phyloP scores from a whole-genome alignment of 2,113 vertebrate genomes.

The Chrysemys picta region DNA sequence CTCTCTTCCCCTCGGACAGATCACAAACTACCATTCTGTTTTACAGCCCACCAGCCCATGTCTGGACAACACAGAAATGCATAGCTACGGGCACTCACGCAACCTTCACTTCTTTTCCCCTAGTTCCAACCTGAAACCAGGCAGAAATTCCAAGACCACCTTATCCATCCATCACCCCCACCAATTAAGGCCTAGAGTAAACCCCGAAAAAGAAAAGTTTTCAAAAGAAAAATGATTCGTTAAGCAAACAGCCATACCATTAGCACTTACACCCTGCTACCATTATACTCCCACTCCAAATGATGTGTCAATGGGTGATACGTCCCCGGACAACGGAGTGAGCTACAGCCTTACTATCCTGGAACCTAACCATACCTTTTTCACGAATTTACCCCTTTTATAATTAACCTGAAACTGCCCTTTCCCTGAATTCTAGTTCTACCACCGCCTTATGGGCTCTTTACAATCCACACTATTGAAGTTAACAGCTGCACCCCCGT shows the following conservation, averaged over 20 bases:
- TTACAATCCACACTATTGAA: too few relatives aligned
- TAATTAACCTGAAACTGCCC: neutral
- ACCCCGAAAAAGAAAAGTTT: too few relatives aligned
- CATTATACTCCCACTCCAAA: neutral
- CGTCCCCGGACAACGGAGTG: neutral
- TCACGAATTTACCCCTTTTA: neutral
- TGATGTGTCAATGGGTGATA: neutral
- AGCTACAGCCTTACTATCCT: neutral
- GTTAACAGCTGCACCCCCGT: neutral
- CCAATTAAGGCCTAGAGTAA: neutral
- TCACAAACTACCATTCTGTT: too few relatives aligned
- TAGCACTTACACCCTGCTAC: too few relatives aligned
- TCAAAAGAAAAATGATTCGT: neutral
- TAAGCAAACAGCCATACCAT: neutral
- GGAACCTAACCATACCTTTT: neutral
- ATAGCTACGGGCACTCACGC: too few relatives aligned
- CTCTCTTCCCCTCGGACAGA: neutral
- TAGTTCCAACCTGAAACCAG: neutral
- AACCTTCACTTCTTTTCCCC: neutral
- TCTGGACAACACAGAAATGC: too few relatives aligned
- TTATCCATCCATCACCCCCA: neutral
- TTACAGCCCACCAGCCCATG: too few relatives aligned
- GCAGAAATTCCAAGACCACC: neutral
- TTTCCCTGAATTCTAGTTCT: neutral
- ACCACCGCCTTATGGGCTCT: neutral